phyloP scores from a whole-genome alignment of 2,797 vertebrate genomes.

The Halcyon chelicuti region DNA sequence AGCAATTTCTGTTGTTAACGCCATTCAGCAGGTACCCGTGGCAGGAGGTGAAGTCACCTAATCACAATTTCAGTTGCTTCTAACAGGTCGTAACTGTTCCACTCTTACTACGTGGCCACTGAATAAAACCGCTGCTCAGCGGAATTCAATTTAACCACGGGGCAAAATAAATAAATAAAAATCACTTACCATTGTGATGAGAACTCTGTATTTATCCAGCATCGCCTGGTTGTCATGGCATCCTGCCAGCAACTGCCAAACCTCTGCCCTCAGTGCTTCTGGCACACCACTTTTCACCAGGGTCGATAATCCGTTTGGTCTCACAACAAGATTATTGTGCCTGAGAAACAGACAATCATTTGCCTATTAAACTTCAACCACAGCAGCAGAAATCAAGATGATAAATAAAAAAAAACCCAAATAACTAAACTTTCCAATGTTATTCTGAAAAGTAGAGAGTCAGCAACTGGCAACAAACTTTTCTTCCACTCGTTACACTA shows the following conservation, averaged over 20 bases:
- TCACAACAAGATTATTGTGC: constrained; percentile 90
- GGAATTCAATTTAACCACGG: not conserved
- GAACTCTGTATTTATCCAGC: constrained; percentile 93
- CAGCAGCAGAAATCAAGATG: not conserved
- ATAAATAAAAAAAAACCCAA: not conserved
- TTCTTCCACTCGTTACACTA: not conserved
- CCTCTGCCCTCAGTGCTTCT: constrained; percentile 94
- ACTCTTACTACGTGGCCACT: not conserved
- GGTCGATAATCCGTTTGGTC: constrained; percentile 89
- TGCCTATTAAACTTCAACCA: not conserved
- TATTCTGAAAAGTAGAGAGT: not conserved
- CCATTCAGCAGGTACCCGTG: not conserved
- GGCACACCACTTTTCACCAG: constrained; percentile 93
- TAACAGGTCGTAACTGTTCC: not conserved
- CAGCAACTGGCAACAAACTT: not conserved
- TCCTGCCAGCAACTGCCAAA: constrained; percentile 95
- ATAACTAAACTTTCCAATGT: not conserved
- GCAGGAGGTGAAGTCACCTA: not conserved
- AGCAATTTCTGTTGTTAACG: constrained; percentile 1
- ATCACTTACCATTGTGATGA: constrained; percentile 93
- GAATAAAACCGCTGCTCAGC: not conserved
- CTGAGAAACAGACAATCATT: constrained; percentile 69
- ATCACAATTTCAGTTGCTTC: not conserved
- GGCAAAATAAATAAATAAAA: not conserved
- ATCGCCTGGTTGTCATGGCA: constrained; percentile 94